These are phyloP conservation scores for Auanema sp. DNA, from an alignment of 2,888 invertebrate genomes.

Conservation along the genomic window DNA sequence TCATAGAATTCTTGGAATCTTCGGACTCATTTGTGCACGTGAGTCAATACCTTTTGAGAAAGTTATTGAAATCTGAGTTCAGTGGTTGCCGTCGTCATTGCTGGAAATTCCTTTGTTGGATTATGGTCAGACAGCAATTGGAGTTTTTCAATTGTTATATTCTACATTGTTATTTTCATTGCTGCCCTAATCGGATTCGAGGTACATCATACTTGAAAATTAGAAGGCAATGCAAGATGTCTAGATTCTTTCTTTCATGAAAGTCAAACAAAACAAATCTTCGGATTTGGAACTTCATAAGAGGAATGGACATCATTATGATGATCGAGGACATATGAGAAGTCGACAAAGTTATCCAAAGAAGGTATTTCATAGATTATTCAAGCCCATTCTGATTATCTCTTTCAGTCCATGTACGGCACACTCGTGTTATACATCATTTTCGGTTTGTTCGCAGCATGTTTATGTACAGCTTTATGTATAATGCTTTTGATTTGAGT, in stretches of 20 bases:
- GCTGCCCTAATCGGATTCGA: slow-evolving; percentile 19
- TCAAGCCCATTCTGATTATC: no score
- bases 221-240: not conserved
- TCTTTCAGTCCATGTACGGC: slow-evolving; percentile 6
- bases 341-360: not conserved
- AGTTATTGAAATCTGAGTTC: not conserved
- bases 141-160: slow-evolving; percentile 17
- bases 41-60: slow-evolving; percentile 2
- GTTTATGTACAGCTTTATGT: slow-evolving; percentile 4
- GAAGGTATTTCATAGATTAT: no score
- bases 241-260: no score
- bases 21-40: slow-evolving; percentile 21
- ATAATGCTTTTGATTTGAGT: slow-evolving; percentile 15
- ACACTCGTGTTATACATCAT: slow-evolving; percentile 10
- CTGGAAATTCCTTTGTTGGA: slow-evolving; percentile 20
- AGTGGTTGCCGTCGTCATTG: slow-evolving; percentile 22
- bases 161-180: slow-evolving; percentile 17
- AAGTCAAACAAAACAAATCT: no score
- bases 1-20: slow-evolving; percentile 19
- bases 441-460: slow-evolving; percentile 13
- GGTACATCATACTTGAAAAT: not conserved
- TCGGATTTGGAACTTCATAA: no score
- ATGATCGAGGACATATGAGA: not conserved
- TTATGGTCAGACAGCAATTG: slow-evolving; percentile 15
- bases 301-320: not conserved